Conservation (phyloP, 2,113 vertebrate species). For the Alethe diademata region DNA sequence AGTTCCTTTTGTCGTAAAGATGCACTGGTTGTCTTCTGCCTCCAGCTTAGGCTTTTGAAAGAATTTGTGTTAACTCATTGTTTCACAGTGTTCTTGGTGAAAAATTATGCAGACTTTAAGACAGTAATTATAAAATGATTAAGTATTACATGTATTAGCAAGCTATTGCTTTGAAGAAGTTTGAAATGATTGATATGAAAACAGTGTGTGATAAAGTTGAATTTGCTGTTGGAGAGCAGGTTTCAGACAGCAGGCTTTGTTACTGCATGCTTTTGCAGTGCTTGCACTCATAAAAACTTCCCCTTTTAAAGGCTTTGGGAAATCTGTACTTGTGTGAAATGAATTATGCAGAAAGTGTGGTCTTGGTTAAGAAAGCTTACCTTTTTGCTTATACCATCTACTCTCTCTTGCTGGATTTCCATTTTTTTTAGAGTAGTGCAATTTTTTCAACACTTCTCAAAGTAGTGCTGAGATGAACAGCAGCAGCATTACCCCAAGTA, state of each 20-base stretch:
- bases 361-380: not conserved
- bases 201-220: not conserved
- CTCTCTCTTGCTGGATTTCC: not conserved
- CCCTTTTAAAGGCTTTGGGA: not conserved
- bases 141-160: not conserved
- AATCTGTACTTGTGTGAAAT: not conserved
- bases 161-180: not conserved
- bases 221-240: not conserved
- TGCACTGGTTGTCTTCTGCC: not conserved
- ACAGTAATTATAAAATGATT: rapidly evolving
- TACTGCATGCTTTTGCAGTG: not conserved
- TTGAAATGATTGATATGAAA: not conserved
- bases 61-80: not conserved
- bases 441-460: not conserved
- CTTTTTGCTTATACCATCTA: not conserved
- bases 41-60: not conserved
- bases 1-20: not conserved
- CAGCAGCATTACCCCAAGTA: not conserved
- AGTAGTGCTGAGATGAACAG: not conserved
- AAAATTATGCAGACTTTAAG: not conserved
- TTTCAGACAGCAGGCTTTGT: not conserved
- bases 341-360: not conserved
- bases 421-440: not conserved
- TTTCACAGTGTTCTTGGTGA: not conserved
- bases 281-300: not conserved